These are phyloP conservation scores for Siphlonurus alternatus DNA, from an alignment of 2,888 invertebrate species.

Conservation along the genomic window DNA sequence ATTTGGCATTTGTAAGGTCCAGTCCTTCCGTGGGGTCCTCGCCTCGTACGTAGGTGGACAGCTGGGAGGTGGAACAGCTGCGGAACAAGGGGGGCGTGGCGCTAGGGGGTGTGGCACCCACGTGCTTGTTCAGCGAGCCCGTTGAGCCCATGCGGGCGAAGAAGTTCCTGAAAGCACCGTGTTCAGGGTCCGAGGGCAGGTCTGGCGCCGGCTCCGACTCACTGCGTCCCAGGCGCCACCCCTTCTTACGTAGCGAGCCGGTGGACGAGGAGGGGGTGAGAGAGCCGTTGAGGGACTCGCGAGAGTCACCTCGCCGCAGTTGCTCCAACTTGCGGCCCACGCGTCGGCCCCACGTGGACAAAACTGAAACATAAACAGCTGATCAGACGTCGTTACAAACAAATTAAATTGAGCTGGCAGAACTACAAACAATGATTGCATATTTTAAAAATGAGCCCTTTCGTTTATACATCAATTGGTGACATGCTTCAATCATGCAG, in stretches of 20 bases:
- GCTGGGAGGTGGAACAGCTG: slow-evolving; percentile 59
- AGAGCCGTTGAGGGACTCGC: slow-evolving; percentile 31
- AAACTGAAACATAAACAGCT: slow-evolving; percentile 39
- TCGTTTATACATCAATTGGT: no score
- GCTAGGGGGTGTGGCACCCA: slow-evolving; percentile 6
- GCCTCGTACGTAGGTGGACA: slow-evolving; percentile 54
- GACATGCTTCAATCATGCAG: no score
- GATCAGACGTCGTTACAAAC: no score
- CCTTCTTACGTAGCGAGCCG: slow-evolving; percentile 13
- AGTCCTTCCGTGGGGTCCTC: slow-evolving; percentile 68
- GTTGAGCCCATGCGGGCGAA: slow-evolving; percentile 62
- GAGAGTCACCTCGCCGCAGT: slow-evolving; percentile 45
- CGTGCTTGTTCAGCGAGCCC: slow-evolving; percentile 43
- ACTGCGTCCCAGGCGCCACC: slow-evolving; percentile 13
- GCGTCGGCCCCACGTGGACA: slow-evolving; percentile 57
- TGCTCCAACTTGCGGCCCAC: slow-evolving; percentile 64
- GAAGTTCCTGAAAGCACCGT: slow-evolving; percentile 42
- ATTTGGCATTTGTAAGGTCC: slow-evolving; percentile 32
- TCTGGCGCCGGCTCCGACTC: slow-evolving; percentile 8
- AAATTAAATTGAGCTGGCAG: no score
- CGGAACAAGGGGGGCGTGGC: slow-evolving; percentile 40
- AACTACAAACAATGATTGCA: no score
- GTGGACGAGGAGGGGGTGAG: slow-evolving; percentile 22
- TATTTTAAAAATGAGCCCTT: no score
- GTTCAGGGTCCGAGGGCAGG: neutral